Conservation (phyloP, 2,888 invertebrate species). For the Nephrotoma appendiculata region DNA sequence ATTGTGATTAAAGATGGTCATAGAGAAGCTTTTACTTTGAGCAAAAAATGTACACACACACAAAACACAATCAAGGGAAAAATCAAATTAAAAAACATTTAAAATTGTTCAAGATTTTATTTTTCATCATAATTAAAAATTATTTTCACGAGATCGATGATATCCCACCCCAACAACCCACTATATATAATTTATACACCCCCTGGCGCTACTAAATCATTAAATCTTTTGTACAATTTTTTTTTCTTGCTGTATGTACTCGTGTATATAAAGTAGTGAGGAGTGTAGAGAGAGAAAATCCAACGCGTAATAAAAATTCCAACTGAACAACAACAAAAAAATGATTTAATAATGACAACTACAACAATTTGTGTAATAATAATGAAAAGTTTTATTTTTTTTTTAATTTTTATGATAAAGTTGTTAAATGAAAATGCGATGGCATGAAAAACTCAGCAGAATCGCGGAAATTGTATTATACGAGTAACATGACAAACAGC, state of each 20-base stretch:
- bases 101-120: not conserved
- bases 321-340: not conserved
- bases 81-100: not conserved
- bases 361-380: not conserved
- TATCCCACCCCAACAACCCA: not conserved
- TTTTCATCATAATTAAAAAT: not conserved
- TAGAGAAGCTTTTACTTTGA: not conserved
- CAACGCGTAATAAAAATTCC: not conserved
- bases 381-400: not conserved
- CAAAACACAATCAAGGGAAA: not conserved
- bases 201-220: not conserved
- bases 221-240: not conserved
- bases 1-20: not conserved
- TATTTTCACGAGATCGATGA: not conserved
- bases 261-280: not conserved
- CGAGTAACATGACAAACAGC: not conserved
- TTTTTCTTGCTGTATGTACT: not conserved
- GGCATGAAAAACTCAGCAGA: not conserved
- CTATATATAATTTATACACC: not conserved
- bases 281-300: not conserved
- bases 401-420: not conserved
- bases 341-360: not conserved
- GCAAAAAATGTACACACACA: not conserved
- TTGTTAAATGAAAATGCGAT: not conserved
- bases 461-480: not conserved